phyloP scores from a whole-genome alignment of 2,113 vertebrate genomes.

The Lasiurus borealis region DNA sequence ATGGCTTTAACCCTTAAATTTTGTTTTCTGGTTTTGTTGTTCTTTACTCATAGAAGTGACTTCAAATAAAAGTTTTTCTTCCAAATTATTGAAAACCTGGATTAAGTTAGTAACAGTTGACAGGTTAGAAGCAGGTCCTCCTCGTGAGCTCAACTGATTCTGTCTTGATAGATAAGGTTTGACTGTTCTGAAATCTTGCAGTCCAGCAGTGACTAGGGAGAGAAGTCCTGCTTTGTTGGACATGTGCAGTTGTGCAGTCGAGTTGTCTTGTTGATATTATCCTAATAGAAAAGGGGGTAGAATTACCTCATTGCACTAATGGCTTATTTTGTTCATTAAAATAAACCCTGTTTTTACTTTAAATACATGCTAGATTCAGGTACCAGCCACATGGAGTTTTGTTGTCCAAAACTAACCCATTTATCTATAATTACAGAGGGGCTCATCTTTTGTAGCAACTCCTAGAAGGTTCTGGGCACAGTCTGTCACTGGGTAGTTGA shows the following conservation, averaged over 20 bases:
- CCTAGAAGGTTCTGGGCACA: neutral
- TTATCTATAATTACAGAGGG: neutral
- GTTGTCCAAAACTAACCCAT: neutral
- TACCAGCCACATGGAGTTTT: neutral
- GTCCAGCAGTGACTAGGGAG: neutral
- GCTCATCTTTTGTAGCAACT: neutral
- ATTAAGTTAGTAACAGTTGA: neutral
- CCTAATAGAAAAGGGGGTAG: neutral
- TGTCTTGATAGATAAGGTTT: neutral
- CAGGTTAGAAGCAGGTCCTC: neutral
- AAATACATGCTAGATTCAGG: neutral
- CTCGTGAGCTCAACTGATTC: neutral
- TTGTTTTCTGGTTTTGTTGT: neutral
- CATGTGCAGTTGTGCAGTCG: neutral
- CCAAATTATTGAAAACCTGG: neutral
- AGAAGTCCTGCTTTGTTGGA: no score
- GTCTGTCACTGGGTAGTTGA: neutral
- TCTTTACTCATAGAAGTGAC: neutral
- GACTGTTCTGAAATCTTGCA: neutral
- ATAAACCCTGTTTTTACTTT: neutral
- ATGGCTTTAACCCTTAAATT: neutral
- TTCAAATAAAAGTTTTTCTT: conserved; percentile 26
- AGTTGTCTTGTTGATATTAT: neutral
- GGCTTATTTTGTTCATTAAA: neutral
- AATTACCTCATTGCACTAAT: neutral